Conservation (phyloP, 2,797 vertebrate species). For the Poeciliopsis paucimaculata region DNA sequence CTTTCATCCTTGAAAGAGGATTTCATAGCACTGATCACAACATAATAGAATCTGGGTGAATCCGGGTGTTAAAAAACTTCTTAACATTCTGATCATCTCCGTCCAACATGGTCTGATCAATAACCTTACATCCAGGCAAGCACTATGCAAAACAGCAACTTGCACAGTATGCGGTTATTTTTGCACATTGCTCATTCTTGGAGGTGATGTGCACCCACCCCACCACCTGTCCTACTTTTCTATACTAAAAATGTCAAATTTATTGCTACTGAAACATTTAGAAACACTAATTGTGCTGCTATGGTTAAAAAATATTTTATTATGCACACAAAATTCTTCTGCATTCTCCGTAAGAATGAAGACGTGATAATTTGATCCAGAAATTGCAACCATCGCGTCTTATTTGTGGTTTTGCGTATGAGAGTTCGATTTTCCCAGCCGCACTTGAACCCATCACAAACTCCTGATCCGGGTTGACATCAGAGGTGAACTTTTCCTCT, state of each 20-base stretch:
- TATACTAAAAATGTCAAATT: not conserved
- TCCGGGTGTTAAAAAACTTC: not conserved
- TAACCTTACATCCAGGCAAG: not conserved
- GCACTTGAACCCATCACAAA: slow-evolving; percentile 26
- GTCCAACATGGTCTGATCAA: not conserved
- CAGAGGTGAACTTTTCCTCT: slow-evolving; percentile 31
- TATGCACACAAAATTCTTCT: not conserved
- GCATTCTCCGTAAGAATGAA: not conserved
- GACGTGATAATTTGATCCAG: not conserved
- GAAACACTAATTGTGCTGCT: not conserved
- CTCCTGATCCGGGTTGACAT: slow-evolving; percentile 19
- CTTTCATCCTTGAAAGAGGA: slow-evolving; percentile 13
- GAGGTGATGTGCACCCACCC: no score
- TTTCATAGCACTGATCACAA: slow-evolving; percentile 3
- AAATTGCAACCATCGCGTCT: not conserved
- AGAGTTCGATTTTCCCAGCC: not conserved
- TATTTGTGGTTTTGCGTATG: not conserved
- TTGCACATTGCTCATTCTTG: not conserved
- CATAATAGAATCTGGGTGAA: not conserved
- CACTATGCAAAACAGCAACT: not conserved
- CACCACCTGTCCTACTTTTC: not conserved
- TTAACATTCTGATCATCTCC: not conserved
- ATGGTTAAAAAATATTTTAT: not conserved
- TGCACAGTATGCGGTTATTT: not conserved
- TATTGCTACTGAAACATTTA: not conserved